phyloP scores from a whole-genome alignment of 2,888 invertebrate species.

The Hydroisotoma schaefferi region DNA sequence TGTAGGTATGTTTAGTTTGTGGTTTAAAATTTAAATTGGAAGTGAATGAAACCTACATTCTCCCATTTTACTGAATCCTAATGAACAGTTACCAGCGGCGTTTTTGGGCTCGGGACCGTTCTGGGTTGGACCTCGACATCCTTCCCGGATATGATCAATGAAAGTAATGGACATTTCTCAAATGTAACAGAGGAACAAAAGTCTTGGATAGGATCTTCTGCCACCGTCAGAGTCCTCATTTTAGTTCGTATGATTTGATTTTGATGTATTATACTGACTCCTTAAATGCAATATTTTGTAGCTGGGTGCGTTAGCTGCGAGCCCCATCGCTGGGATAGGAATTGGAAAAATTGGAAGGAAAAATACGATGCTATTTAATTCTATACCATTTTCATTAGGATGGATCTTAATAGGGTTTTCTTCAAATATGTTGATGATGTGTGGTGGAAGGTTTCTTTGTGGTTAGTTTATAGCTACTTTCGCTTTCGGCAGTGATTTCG shows the following conservation, averaged over 20 bases:
- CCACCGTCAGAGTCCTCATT: conserved; percentile 47
- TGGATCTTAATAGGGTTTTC: conserved; percentile 51
- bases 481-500: no score
- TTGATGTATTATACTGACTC: no score
- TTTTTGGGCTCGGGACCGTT: conserved; percentile 43
- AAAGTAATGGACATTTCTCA: conserved; percentile 17
- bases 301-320: conserved; percentile 34
- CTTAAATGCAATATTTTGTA: conserved; percentile 10
- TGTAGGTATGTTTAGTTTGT: no score
- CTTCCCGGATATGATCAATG: conserved; percentile 32
- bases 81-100: conserved; percentile 41
- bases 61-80: no score
- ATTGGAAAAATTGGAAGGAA: conserved; percentile 44
- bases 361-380: conserved; percentile 23
- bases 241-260: background rate
- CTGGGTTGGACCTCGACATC: conserved; percentile 40
- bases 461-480: conserved; percentile 18
- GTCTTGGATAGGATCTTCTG: conserved; percentile 60
- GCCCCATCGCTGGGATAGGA: conserved; percentile 42
- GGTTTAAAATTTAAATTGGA: no score
- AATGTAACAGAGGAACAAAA: conserved; percentile 55
- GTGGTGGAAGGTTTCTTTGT: conserved; percentile 53
- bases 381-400: conserved; percentile 52
- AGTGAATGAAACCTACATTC: no score
- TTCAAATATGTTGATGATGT: conserved; percentile 51